A percentile compares a stretch with the other conserved stretches of the same genome.
phyloP scores from a whole-genome alignment of 2,113 vertebrate species.

The Varanus komodoensis region DNA sequence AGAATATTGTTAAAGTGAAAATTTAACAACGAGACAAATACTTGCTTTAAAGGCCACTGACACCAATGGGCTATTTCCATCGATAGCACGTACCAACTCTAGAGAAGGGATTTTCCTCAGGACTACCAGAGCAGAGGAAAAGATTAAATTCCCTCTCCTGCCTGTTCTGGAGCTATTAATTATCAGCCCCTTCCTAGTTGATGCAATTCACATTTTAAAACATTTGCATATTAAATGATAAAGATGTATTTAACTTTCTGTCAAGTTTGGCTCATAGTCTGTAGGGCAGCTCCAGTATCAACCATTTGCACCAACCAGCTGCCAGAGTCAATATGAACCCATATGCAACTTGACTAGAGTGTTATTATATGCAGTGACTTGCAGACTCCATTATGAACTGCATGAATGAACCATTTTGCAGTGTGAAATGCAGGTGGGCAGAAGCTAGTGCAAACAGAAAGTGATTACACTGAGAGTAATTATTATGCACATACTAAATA shows the following conservation, averaged over 20 bases:
- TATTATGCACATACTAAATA: neutral
- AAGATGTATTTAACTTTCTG: neutral
- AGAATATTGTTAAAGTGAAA: too few relatives aligned
- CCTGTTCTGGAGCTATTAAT: neutral
- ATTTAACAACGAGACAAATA: too few relatives aligned
- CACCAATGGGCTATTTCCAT: neutral
- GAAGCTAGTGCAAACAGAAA: neutral
- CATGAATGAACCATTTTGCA: conserved; percentile 4
- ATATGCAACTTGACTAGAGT: neutral
- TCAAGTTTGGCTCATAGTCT: neutral
- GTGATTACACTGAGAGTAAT: neutral
- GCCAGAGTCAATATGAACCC: neutral
- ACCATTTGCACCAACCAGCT: neutral
- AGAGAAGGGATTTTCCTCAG: neutral
- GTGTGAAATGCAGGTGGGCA: neutral
- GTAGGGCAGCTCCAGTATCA: neutral
- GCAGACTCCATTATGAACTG: neutral
- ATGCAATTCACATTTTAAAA: neutral
- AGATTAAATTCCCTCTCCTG: neutral
- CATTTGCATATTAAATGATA: neutral
- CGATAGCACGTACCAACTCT: neutral
- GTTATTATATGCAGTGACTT: neutral
- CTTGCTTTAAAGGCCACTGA: neutral
- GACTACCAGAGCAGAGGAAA: neutral
- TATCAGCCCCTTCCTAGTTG: too few relatives aligned